Conservation (phyloP, 2,888 invertebrate genomes). For the Oligia fasciuncula region DNA sequence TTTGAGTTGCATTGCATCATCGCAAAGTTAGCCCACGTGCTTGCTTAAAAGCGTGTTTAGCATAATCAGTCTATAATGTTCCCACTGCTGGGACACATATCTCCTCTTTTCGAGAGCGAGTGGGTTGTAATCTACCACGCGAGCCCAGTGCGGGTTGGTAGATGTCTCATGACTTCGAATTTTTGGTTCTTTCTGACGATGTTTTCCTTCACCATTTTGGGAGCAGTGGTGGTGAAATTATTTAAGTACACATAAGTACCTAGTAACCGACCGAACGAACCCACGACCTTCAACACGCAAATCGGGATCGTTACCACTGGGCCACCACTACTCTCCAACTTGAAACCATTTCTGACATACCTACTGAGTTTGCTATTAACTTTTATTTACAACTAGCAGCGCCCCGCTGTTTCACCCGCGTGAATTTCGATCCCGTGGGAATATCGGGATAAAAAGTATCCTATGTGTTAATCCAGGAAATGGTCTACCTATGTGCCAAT, state of each 20-base stretch:
- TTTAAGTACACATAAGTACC: background rate
- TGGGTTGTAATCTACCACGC: background rate
- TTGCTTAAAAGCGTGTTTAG: background rate
- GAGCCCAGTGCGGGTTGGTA: background rate
- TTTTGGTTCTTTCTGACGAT: background rate
- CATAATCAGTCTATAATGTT: background rate
- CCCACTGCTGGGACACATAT: background rate
- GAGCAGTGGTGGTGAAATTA: background rate
- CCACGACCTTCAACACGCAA: background rate
- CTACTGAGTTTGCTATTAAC: background rate
- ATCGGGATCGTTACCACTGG: background rate
- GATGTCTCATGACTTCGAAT: background rate
- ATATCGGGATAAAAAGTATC: no score
- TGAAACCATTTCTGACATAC: background rate
- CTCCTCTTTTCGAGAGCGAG: background rate
- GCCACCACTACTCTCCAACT: background rate
- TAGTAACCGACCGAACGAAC: background rate
- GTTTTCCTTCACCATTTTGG: background rate
- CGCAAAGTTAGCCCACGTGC: background rate
- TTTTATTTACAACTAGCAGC: background rate
- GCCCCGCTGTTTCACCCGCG: no score
- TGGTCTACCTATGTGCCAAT: no score
- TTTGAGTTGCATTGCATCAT: conserved; percentile 45
- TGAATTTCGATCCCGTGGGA: no score
- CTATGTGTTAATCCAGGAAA: no score